Percentiles rank a stretch among this genome's conserved stretches.
Evolutionary conservation across 1,140 invertebrate genomes (phyloP).

Genomic region (Laupala kohalensis): DNA sequence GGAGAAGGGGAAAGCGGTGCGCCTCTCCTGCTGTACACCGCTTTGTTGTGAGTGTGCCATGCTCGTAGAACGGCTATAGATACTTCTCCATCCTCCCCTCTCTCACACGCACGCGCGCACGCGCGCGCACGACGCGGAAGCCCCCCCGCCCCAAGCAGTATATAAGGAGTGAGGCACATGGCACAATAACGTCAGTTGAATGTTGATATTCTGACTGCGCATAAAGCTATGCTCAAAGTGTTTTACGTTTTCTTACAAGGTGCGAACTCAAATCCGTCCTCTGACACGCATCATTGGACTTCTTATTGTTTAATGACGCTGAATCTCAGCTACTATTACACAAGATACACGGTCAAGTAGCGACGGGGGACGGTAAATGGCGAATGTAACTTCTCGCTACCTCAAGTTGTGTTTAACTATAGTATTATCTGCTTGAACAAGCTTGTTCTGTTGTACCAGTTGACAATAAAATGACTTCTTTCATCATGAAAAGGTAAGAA

Average conservation of each 20-base stretch:
- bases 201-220: background rate
- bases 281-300: conserved; percentile 1
- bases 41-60: background rate
- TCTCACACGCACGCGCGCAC: background rate
- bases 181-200: background rate
- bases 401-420: background rate
- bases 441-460: background rate
- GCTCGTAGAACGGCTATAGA: background rate
- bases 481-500: conserved; percentile 6
- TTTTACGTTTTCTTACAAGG: background rate
- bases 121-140: background rate
- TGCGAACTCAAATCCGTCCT: background rate
- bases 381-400: background rate
- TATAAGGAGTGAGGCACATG: background rate
- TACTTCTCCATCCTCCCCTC: background rate
- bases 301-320: background rate
- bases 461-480: background rate
- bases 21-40: background rate
- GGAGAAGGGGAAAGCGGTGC: background rate
- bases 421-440: background rate
- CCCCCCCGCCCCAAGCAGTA: background rate
- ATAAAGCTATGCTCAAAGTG: background rate
- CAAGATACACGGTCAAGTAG: background rate
- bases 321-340: conserved; percentile 2
- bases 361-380: background rate